These are phyloP conservation scores for Netelia fuscicornis DNA, from an alignment of 2,888 invertebrate genomes.

Conservation along the genomic window DNA sequence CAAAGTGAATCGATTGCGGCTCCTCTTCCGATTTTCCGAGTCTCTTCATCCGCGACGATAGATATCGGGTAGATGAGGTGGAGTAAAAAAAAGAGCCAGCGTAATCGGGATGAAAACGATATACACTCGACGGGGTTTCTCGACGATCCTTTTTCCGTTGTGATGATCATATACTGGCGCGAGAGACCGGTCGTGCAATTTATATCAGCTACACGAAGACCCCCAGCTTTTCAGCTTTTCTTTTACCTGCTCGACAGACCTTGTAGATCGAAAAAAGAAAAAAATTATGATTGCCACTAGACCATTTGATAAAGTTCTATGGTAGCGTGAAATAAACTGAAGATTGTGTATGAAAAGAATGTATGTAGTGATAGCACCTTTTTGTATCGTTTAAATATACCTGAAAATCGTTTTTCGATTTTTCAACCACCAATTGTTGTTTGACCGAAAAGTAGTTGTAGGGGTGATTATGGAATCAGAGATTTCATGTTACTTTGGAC, in stretches of 20 bases:
- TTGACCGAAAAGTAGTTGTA: too few species aligned
- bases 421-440: too few species aligned
- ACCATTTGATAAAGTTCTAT: background rate
- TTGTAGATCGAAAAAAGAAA: background rate
- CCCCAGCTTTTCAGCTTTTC: background rate
- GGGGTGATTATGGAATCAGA: too few species aligned
- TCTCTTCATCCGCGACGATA: conserved; percentile 58
- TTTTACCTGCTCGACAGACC: background rate
- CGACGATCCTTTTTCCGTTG: conserved; percentile 9
- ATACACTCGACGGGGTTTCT: conserved; percentile 50
- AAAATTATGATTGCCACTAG: background rate
- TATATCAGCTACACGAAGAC: conserved; percentile 9
- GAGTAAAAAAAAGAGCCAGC: conserved; percentile 34
- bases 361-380: too few species aligned
- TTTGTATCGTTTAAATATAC: too few species aligned
- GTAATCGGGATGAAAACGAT: conserved; percentile 65
- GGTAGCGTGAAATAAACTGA: too few species aligned
- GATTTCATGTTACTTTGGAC: too few species aligned
- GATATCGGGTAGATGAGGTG: conserved; percentile 28
- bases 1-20: conserved; percentile 59
- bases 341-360: too few species aligned
- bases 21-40: conserved; percentile 54
- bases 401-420: too few species aligned
- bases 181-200: background rate
- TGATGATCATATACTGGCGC: background rate